Evolutionary conservation across 2,797 vertebrate genomes (phyloP), one percentile per base, ranked within the genome.

Genomic region (Myotis findleyi): DNA sequence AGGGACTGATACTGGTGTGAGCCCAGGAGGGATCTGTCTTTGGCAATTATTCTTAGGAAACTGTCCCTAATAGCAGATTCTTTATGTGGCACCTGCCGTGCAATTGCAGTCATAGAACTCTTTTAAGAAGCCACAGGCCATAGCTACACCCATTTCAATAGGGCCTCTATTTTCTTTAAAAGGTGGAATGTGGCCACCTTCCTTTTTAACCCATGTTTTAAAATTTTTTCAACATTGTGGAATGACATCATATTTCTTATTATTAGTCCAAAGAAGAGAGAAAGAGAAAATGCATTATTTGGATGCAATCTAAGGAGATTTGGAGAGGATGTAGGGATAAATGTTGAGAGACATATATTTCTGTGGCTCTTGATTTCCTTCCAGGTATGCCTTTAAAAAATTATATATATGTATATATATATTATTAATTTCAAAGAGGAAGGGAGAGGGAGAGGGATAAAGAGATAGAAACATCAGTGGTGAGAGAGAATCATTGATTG

Each of bases 211-310:
- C 18, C 20, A n/a, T 64, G 53, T 66, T 44, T 73, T 13, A 77
- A 76, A 13, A 12, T 41, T 36, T 57, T 30, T 12, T 1, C 51
- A 71, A 36, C 17, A n/a, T 21, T 73, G 7, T 47, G 23, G 36
- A 38, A 69, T 72, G 44, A 62, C 3, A 41, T 92, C 79, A 89
- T 6, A 77, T 91, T 90, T 66, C 64, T 51, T 88, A n/a, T 85
- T 62, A 59, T 53, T 68, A 77, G 64, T 73, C 13, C 11, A 68
- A 92, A 85, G 27, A 85, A 66, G 27, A 83, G 41, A 91, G 30
- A 75, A 75, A 91, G 27, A 94, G 64, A 92, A 90, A 87, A 83
- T 62, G 18, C 17, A 49, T 90, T 84, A 85, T 82, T 76, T 93
- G 79, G 47, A 71, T 88, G 10, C 2, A 82, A 47, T 77, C 71